Evolutionary conservation across 2,797 vertebrate species (phyloP), one percentile per base, ranked within the genome.

Genomic region (Melopsittacus undulatus): DNA sequence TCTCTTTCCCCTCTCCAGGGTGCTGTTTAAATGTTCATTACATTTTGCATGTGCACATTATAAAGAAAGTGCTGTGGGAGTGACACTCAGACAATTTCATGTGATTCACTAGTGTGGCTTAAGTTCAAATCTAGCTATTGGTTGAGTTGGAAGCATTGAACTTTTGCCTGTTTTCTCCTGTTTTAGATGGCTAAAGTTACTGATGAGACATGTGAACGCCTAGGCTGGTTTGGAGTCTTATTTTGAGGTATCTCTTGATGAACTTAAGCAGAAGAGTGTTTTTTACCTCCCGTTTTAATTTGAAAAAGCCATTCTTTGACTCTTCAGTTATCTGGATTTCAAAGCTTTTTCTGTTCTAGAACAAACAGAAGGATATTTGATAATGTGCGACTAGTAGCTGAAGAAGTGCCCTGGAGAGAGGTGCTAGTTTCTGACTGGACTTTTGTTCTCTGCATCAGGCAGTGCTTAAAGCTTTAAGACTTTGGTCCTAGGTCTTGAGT

Each of bases 81-180:
- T 10, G 45, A 42, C 36, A 3, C 17, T 38, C 21, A 16, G 1
- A 26, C 21, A 40, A 21, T 42, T 10, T 23, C 36, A 16, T 6
- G 3, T 19, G 74, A 23, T 49, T 67, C 4, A 0, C 29, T 38
- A n/a, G 5, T 1, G 0, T 36, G 57, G 40, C 14, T 8, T 24
- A 4, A 7, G 30, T 38, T 10, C 42, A 30, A 43, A 24, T 43
- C 9, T 69, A 64, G 14, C 2, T 32, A 2, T 32, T n/a, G 57
- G 6, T 40, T 48, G 57, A 10, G 66, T 62, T 49, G 24, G 19
- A 45, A 81, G 24, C 13, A 4, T 14, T 70, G 57, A 42, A 26
- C 15, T 62, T 52, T 1, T 26, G 43, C 18, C 10, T 34, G 2
- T 52, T 52, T 67, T 62, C 27, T 54, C 20, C 8, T 69, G 16